Percentiles rank a stretch among this genome's conserved stretches.
These are phyloP conservation scores for Heteractis magnifica DNA, from an alignment of 92 coral and sea anemone genomes.

Conservation along the genomic window DNA sequence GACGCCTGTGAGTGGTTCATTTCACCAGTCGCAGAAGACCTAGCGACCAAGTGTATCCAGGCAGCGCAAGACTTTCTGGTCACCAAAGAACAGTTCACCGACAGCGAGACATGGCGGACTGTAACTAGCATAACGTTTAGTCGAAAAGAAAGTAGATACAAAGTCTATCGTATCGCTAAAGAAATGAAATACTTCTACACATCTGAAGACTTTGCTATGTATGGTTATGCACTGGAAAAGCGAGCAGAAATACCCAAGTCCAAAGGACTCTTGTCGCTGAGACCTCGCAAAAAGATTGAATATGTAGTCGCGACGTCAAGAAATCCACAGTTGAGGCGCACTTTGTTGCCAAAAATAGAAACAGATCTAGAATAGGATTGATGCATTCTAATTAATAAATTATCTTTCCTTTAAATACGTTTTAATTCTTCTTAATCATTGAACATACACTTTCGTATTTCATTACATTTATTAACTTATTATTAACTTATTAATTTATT, in stretches of 20 bases:
- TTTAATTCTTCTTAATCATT: background rate
- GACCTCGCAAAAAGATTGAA: background rate
- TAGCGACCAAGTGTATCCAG: slow-evolving; percentile 65
- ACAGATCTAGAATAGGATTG: background rate
- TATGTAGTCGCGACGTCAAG: slow-evolving; percentile 21
- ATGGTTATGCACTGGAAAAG: slow-evolving; percentile 32
- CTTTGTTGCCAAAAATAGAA: slow-evolving; percentile 3
- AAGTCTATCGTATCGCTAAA: slow-evolving; percentile 33
- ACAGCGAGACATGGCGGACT: slow-evolving; percentile 71
- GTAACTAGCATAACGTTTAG: slow-evolving; percentile 76
- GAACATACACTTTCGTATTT: no score
- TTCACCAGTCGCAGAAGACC: slow-evolving; percentile 64
- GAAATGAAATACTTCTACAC: slow-evolving; percentile 68
- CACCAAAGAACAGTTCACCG: slow-evolving; percentile 76
- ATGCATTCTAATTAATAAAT: background rate
- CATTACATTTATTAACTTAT: no score
- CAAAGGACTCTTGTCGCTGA: slow-evolving; percentile 5
- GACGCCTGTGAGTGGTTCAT: slow-evolving; percentile 45
- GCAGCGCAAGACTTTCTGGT: slow-evolving; percentile 75
- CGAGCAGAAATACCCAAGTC: slow-evolving; percentile 27
- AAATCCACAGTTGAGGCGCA: slow-evolving; percentile 16
- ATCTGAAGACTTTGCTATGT: slow-evolving; percentile 49
- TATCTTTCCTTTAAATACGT: background rate
- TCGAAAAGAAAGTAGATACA: slow-evolving; percentile 56
- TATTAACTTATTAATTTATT: no score